Base-by-base conservation (phyloP, 1,140 invertebrate species). In the Vanessa tameamea region DNA sequence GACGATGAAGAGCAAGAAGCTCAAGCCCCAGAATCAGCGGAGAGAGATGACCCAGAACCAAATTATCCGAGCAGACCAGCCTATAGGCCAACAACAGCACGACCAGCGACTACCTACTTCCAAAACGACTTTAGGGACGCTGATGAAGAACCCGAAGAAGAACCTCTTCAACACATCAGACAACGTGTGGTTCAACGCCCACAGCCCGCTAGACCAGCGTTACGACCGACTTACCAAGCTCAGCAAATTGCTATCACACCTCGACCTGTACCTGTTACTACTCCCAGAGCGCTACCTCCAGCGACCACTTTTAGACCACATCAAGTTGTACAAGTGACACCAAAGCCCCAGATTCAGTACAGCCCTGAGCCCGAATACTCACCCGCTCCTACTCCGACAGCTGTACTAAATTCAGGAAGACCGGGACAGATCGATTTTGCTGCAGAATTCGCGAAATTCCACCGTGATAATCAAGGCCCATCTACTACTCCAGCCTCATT, bases 391-490 rank as follows among this genome's bases (percentile, higher is more conserved):
- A 81, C 92, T 73, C 89, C 93, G 75, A 72, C 64, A 59, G 75
- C 86, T 31, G 86, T 87, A 9, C 64, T 76, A 47, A 86, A 87
- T 47, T 85, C 92, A 47, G 83, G 83, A 74, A 78, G 91, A 76
- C 89, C 92, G 20, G 88, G 94, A 68, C 94, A 94, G 57, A 93
- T 96, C 50, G 95, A 96, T 86, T 96, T 96, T 69, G 95, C 95
- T 50, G 95, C 94, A 13, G 96, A 96, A 87, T 95, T 96, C 75
- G 95, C 96, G 61, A 96, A 95, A 80, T 97, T 96, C 94, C 95
- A 96, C 80, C 94, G 96, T 74, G 95, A 96, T n/a, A 95, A 96
- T 77, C 95, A 95, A 82, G 90, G 94, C 9, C 91, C 90, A 73
- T 92, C 92, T 1, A 92, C 93, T 5, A 93, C 93, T 5, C 90